Percentiles rank a stretch among this genome's conserved stretches.
Evolutionary conservation across 2,113 vertebrate species (phyloP).

Genomic region (Limanda limanda): DNA sequence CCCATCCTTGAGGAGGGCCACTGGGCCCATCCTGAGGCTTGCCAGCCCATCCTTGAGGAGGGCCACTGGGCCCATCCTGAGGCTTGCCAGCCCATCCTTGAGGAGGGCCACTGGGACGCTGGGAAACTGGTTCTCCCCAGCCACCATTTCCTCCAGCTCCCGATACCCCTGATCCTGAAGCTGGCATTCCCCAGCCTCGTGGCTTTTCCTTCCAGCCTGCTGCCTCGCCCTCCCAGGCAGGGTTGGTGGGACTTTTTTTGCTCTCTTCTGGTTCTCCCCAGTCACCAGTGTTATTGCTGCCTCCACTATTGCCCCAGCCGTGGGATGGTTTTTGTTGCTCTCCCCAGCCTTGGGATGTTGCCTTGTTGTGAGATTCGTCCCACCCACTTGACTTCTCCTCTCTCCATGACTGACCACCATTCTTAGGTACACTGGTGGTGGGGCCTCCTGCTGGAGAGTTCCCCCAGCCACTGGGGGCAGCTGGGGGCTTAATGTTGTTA

Average conservation of each 20-base stretch:
- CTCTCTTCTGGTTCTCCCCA: constrained; percentile 80
- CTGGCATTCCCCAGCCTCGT: constrained; percentile 76
- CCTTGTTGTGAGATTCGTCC: constrained; percentile 91
- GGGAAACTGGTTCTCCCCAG: constrained; percentile 87
- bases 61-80: constrained; percentile 88
- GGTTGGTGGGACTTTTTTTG: constrained; percentile 77
- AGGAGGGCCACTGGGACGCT: constrained; percentile 84
- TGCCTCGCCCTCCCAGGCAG: constrained; percentile 87
- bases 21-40: constrained; percentile 90
- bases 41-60: constrained; percentile 88
- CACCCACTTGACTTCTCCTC: constrained; percentile 93
- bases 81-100: constrained; percentile 92
- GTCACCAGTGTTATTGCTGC: constrained; percentile 74
- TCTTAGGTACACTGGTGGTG: constrained; percentile 87
- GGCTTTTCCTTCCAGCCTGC: constrained; percentile 88
- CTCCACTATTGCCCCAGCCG: constrained; percentile 76
- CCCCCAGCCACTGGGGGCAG: constrained; percentile 90
- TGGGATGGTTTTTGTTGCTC: constrained; percentile 85
- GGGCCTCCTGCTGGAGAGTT: constrained; percentile 83
- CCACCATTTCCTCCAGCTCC: constrained; percentile 73
- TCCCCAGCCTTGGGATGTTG: constrained; percentile 92
- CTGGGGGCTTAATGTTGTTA: constrained; percentile 85
- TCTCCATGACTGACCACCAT: constrained; percentile 91
- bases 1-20: constrained; percentile 89
- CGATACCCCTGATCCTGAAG: constrained; percentile 62